Conservation (phyloP, 2,888 invertebrate genomes). For the Hymenopus coronatus region DNA sequence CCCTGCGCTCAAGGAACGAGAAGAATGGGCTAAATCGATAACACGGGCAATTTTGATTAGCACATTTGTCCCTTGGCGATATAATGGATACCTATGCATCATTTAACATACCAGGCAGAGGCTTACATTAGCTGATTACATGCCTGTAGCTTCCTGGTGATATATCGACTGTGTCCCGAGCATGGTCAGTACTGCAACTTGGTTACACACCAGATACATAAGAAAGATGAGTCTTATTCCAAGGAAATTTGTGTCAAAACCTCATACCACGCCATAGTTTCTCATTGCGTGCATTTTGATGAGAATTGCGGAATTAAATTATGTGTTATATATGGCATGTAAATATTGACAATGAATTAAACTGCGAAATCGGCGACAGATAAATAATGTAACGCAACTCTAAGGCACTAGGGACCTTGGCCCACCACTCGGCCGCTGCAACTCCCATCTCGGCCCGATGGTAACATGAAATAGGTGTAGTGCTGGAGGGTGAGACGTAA, state of each 20-base stretch:
- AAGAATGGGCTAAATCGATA: neutral
- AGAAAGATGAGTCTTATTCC: neutral
- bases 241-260: neutral
- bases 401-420: too few relatives aligned
- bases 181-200: neutral
- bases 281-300: too few relatives aligned
- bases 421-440: too few relatives aligned
- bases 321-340: too few relatives aligned
- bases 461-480: too few relatives aligned
- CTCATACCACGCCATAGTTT: too few relatives aligned
- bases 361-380: too few relatives aligned
- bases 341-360: too few relatives aligned
- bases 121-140: neutral
- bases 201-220: neutral
- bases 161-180: neutral
- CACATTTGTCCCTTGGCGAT: neutral
- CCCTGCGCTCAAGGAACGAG: neutral
- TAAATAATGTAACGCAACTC: too few relatives aligned
- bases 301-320: too few relatives aligned
- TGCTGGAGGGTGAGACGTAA: too few relatives aligned
- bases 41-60: neutral
- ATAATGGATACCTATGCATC: neutral
- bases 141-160: neutral
- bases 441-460: too few relatives aligned
- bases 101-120: neutral